Percentiles rank a stretch among this genome's conserved stretches.
phyloP scores from a whole-genome alignment of 1,140 invertebrate genomes.

The Ephestia elutella region DNA sequence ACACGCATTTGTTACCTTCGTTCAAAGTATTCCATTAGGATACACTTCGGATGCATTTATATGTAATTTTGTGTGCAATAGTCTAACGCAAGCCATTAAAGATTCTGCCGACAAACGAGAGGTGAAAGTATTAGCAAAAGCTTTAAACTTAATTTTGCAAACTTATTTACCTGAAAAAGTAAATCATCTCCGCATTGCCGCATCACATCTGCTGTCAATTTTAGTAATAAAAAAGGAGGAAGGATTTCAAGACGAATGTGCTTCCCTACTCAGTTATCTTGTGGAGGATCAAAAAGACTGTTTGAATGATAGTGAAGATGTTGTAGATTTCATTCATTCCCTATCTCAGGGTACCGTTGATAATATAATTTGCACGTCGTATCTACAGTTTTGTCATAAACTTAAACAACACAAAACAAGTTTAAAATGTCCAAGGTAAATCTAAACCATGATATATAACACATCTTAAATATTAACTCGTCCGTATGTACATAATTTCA shows the following conservation, averaged over 20 bases:
- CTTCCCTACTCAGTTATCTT: slow-evolving; percentile 36
- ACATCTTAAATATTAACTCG: too few species aligned
- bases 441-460: too few species aligned
- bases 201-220: slow-evolving; percentile 41
- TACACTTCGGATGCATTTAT: slow-evolving; percentile 49
- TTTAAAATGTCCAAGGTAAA: slow-evolving; percentile 46
- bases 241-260: slow-evolving; percentile 29
- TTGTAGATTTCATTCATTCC: slow-evolving; percentile 37
- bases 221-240: slow-evolving; percentile 43
- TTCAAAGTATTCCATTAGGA: slow-evolving; percentile 44
- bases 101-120: slow-evolving; percentile 30
- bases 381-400: slow-evolving; percentile 32
- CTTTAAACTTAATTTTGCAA: slow-evolving; percentile 35
- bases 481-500: slow-evolving; percentile 1
- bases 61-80: slow-evolving; percentile 49
- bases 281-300: slow-evolving; percentile 34
- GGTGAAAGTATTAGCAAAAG: slow-evolving; percentile 33
- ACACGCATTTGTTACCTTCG: slow-evolving; percentile 48
- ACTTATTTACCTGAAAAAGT: slow-evolving; percentile 35
- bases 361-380: slow-evolving; percentile 11
- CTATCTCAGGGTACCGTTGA: slow-evolving; percentile 23
- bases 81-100: slow-evolving; percentile 42
- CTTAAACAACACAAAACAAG: slow-evolving; percentile 31
- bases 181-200: slow-evolving; percentile 29
- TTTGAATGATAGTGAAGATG: slow-evolving; percentile 42